Percentiles rank a stretch among this genome's conserved stretches.
Evolutionary conservation across 35 echinoderm and acorn worm species (phyloP).

Genomic region (Lytechinus pictus): DNA sequence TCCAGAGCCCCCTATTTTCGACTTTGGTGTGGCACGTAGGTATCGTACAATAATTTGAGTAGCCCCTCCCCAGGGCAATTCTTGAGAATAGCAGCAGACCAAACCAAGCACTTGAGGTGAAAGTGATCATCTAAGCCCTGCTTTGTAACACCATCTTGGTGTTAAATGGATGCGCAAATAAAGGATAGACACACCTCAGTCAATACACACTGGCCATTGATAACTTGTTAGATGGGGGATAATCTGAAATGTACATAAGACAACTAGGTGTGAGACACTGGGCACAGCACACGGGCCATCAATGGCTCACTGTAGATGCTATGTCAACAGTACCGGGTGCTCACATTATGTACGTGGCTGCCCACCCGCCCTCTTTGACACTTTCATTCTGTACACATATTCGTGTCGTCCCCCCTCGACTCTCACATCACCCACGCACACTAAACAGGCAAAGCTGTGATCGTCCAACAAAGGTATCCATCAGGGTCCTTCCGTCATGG

Average conservation of each 20-base stretch:
- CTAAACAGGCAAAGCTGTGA: background rate
- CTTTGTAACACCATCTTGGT: constrained; percentile 15
- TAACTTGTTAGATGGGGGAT: constrained; percentile 28
- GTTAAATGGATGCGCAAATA: constrained; percentile 23
- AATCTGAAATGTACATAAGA: constrained; percentile 26
- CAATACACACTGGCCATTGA: constrained; percentile 22
- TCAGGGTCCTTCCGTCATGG: background rate
- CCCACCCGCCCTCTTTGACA: background rate
- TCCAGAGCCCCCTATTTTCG: too few relatives aligned
- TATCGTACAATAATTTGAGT: too few relatives aligned
- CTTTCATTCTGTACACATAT: constrained; percentile 24
- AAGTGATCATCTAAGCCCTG: background rate
- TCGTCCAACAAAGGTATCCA: background rate
- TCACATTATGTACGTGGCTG: background rate
- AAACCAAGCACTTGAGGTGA: background rate
- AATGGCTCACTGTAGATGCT: background rate
- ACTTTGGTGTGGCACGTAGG: too few relatives aligned
- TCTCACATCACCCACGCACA: background rate
- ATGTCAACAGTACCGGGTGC: background rate
- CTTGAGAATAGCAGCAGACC: background rate
- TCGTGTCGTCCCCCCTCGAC: background rate
- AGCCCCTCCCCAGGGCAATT: background rate
- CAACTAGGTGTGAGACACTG: constrained; percentile 26
- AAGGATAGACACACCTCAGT: constrained; percentile 24
- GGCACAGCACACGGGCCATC: background rate